Conservation (phyloP, 2,113 vertebrate species). For the Catharus bicknelli region DNA sequence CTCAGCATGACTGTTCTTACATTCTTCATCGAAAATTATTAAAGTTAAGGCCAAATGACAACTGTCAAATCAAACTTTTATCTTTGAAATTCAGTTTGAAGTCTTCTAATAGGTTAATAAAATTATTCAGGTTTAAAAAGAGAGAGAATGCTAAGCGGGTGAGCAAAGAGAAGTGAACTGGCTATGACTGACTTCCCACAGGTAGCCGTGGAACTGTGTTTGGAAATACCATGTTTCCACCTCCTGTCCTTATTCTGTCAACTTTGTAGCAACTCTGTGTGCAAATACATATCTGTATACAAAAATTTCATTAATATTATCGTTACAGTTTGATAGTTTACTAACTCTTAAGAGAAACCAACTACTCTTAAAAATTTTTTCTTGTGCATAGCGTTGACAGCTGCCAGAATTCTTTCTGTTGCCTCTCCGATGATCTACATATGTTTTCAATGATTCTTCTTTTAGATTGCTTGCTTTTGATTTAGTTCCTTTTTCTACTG, state of each 20-base stretch:
- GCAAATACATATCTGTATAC: neutral
- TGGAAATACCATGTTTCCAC: neutral
- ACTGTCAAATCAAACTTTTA: neutral
- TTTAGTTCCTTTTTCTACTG: neutral
- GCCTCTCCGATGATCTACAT: slow-evolving; percentile 3
- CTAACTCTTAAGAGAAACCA: neutral
- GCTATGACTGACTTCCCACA: neutral
- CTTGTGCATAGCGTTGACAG: neutral
- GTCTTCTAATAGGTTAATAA: neutral
- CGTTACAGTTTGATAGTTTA: neutral
- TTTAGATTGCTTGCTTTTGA: neutral
- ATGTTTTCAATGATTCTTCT: slow-evolving; percentile 21
- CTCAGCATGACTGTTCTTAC: neutral
- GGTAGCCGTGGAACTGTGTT: neutral
- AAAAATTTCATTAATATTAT: neutral
- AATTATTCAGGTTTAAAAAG: neutral
- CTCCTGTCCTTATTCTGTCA: neutral
- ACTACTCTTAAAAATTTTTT: neutral
- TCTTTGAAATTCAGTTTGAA: neutral
- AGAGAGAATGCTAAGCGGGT: neutral
- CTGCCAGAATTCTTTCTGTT: slow-evolving; percentile 13
- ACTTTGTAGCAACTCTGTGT: neutral
- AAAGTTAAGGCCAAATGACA: neutral
- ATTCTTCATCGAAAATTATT: neutral
- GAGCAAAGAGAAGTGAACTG: neutral